phyloP scores from a whole-genome alignment of 2,888 invertebrate genomes.

The Limnephilus auricula region DNA sequence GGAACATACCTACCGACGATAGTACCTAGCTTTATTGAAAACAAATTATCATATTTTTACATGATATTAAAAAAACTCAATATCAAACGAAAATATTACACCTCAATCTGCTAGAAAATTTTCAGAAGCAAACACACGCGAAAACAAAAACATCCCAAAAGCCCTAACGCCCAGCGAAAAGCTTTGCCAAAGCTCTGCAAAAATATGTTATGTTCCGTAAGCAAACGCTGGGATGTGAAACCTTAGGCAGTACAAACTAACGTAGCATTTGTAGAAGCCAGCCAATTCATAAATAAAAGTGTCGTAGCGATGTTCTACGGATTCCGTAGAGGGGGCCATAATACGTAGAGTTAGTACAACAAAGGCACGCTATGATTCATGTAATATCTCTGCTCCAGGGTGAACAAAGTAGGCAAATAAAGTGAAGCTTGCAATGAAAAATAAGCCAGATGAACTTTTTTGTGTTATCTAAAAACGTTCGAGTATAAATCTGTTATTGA shows the following conservation, averaged over 20 bases:
- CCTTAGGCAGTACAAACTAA: slow-evolving; percentile 60
- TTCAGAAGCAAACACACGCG: not conserved
- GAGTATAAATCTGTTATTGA: too few species aligned
- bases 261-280: slow-evolving; percentile 50
- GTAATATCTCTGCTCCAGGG: not conserved
- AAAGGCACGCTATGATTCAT: slow-evolving; percentile 4
- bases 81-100: not conserved
- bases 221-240: slow-evolving; percentile 56
- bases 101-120: not conserved
- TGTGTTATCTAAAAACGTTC: too few species aligned
- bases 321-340: not conserved
- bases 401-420: not conserved
- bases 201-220: slow-evolving; percentile 39
- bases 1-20: too few species aligned
- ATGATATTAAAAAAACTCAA: not conserved
- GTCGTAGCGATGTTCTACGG: slow-evolving; percentile 52
- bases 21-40: not conserved
- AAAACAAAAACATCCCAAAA: slow-evolving; percentile 22
- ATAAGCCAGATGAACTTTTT: not conserved
- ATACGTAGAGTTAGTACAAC: not conserved
- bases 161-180: not conserved
- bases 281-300: slow-evolving; percentile 65
- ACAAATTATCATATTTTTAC: not conserved
- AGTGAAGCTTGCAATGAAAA: not conserved
- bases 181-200: slow-evolving; percentile 44